phyloP scores from a whole-genome alignment of 1,140 invertebrate genomes.

The Aphelenchoides fujianensis region DNA sequence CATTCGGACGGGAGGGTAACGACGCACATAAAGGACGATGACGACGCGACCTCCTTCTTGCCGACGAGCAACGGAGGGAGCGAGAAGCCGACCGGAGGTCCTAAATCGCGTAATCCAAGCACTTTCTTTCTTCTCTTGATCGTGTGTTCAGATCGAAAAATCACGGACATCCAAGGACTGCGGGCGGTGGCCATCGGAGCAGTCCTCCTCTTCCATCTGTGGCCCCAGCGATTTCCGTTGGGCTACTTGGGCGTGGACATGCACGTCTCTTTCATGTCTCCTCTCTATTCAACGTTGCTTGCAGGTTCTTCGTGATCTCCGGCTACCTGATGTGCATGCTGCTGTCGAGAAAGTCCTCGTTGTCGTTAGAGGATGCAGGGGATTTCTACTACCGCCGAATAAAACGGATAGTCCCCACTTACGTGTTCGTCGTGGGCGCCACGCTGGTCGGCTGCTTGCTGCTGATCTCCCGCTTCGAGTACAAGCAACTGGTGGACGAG shows the following conservation, averaged over 20 bases:
- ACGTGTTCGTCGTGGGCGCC: constrained; percentile 16
- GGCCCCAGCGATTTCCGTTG: not conserved
- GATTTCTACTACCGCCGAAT: constrained; percentile 27
- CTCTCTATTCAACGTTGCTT: not conserved
- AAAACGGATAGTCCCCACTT: constrained; percentile 28
- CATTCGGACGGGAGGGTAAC: too few relatives aligned
- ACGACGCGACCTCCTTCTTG: too few relatives aligned
- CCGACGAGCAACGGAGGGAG: too few relatives aligned
- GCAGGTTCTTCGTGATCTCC: constrained; percentile 13
- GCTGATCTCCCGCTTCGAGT: constrained; percentile 5
- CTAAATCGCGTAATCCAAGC: too few relatives aligned
- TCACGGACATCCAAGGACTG: constrained; percentile 1
- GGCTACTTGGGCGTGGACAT: constrained; percentile 11
- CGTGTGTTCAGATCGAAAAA: not conserved
- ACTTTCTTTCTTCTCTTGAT: too few relatives aligned
- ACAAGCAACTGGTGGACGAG: not conserved
- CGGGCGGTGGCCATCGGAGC: not conserved
- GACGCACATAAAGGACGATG: too few relatives aligned
- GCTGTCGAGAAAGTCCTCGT: not conserved
- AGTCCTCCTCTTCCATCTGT: constrained; percentile 6
- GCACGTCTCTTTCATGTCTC: constrained; percentile 6
- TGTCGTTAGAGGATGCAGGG: not conserved
- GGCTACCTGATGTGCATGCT: constrained; percentile 5
- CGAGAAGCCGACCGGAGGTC: too few relatives aligned
- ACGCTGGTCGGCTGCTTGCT: constrained; percentile 14